Conservation (phyloP, 2,113 vertebrate species). For the Stomatorhinus ivindoensis region DNA sequence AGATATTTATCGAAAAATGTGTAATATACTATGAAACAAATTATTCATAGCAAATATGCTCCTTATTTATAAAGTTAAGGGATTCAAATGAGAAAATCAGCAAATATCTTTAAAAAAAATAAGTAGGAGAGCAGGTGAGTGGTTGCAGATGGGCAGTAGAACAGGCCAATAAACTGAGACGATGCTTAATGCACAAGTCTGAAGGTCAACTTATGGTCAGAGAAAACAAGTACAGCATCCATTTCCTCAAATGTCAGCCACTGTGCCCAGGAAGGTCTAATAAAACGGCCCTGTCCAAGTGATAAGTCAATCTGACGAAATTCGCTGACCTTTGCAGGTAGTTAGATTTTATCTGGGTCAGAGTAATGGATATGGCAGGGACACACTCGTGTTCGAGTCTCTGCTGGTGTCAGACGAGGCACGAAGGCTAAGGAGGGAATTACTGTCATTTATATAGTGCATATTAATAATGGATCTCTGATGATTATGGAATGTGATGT, state of each 20-base stretch:
- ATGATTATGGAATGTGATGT: background rate
- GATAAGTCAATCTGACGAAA: conserved; percentile 40
- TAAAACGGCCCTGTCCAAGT: conserved; percentile 41
- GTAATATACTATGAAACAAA: background rate
- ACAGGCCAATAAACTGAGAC: background rate
- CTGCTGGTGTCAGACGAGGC: background rate
- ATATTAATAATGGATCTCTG: background rate
- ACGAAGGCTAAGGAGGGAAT: background rate
- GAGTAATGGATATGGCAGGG: conserved; percentile 37
- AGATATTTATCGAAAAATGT: background rate
- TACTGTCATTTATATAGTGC: background rate
- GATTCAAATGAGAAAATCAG: background rate
- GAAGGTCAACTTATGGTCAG: conserved; percentile 37
- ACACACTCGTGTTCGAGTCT: conserved; percentile 12
- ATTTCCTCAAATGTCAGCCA: conserved; percentile 49
- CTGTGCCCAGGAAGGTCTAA: conserved; percentile 26
- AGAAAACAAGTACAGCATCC: conserved; percentile 39
- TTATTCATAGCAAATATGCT: background rate
- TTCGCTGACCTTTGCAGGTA: conserved; percentile 28
- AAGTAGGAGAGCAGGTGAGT: background rate
- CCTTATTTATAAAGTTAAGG: background rate
- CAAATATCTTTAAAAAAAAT: background rate
- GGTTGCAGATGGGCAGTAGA: background rate
- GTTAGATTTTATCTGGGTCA: conserved; percentile 45
- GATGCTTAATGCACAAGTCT: background rate